These are phyloP conservation scores for Tiliacea citrago DNA, from an alignment of 2,888 invertebrate genomes.

Conservation along the genomic window DNA sequence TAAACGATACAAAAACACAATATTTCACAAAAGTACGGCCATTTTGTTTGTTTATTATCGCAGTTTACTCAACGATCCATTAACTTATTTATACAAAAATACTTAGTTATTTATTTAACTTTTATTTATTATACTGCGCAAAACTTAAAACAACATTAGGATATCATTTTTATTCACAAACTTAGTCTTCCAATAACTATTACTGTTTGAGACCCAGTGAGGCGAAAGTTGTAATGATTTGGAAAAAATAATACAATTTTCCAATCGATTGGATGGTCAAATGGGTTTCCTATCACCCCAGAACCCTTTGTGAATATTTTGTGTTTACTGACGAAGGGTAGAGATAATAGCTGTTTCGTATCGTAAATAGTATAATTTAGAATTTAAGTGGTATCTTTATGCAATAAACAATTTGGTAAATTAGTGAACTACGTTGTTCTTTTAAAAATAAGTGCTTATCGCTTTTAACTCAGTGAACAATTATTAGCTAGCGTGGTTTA, in stretches of 20 bases:
- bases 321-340: slow-evolving; percentile 33
- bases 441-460: neutral
- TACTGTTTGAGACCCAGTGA: slow-evolving; percentile 36
- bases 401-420: slow-evolving; percentile 9
- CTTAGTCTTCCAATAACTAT: slow-evolving; percentile 38
- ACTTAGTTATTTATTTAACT: slow-evolving; percentile 26
- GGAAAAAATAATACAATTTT: slow-evolving; percentile 66
- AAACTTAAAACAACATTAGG: slow-evolving; percentile 22
- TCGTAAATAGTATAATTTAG: slow-evolving; percentile 17
- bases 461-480: neutral
- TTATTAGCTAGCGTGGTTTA: neutral
- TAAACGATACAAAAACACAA: slow-evolving; percentile 53
- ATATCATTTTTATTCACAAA: slow-evolving; percentile 41
- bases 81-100: slow-evolving; percentile 41
- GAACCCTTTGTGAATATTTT: slow-evolving; percentile 23
- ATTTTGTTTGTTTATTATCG: slow-evolving; percentile 54
- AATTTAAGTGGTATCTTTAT: slow-evolving; percentile 26
- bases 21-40: slow-evolving; percentile 56
- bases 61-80: slow-evolving; percentile 54
- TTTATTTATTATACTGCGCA: slow-evolving; percentile 47
- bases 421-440: neutral
- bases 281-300: slow-evolving; percentile 45
- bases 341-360: slow-evolving; percentile 26
- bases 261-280: slow-evolving; percentile 61
- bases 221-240: slow-evolving; percentile 59